These are phyloP conservation scores for Salarias fasciatus DNA, from an alignment of 2,797 vertebrate species.

Conservation along the genomic window DNA sequence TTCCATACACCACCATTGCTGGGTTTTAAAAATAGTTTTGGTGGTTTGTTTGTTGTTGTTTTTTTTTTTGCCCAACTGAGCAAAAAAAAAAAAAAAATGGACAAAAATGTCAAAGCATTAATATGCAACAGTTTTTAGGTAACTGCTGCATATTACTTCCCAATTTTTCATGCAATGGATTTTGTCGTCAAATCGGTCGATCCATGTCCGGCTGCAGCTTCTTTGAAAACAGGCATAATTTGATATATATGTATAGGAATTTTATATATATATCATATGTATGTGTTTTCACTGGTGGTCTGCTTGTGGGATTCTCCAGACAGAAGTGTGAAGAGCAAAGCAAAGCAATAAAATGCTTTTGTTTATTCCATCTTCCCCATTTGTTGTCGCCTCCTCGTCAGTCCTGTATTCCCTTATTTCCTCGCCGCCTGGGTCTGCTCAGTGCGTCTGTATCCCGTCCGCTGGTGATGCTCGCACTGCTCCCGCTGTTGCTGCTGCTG, in stretches of 20 bases:
- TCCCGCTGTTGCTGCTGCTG: slow-evolving; percentile 40
- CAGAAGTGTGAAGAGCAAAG: slow-evolving; percentile 66
- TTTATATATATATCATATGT: slow-evolving; percentile 89
- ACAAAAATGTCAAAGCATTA: slow-evolving; percentile 49
- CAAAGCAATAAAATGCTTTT: slow-evolving; percentile 53
- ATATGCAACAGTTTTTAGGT: slow-evolving; percentile 70
- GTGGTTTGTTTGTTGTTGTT: neutral
- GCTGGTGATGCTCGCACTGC: slow-evolving; percentile 58
- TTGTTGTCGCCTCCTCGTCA: slow-evolving; percentile 57
- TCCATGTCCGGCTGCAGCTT: slow-evolving; percentile 79
- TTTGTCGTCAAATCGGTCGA: slow-evolving; percentile 69
- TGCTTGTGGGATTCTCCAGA: slow-evolving; percentile 80
- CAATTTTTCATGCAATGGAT: slow-evolving; percentile 49
- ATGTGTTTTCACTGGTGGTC: slow-evolving; percentile 87
- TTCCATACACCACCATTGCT: slow-evolving; percentile 47
- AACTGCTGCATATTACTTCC: slow-evolving; percentile 63
- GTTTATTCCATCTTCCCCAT: slow-evolving; percentile 65
- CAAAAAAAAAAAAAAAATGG: slow-evolving; percentile 12
- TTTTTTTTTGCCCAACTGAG: slow-evolving; percentile 6
- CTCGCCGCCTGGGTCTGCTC: slow-evolving; percentile 24
- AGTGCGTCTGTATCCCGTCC: slow-evolving; percentile 63
- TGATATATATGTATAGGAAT: slow-evolving; percentile 88
- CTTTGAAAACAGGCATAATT: slow-evolving; percentile 88
- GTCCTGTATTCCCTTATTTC: slow-evolving; percentile 66
- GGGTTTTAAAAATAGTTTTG: neutral